Base-by-base conservation (phyloP, 1,140 invertebrate species). In the Tetramorium alpestre region DNA sequence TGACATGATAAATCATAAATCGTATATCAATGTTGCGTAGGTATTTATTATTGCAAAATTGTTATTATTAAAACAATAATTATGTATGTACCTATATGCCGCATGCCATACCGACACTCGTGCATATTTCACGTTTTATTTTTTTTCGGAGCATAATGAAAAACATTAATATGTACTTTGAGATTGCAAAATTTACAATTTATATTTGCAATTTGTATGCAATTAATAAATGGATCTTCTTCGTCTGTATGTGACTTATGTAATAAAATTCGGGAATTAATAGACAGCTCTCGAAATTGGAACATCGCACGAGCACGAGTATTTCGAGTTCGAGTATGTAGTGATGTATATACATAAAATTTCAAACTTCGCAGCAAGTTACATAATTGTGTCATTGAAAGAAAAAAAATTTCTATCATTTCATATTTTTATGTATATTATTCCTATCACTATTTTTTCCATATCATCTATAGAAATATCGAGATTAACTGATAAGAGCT, bases 251-350 rank as follows among this genome's bases (percentile, higher is more conserved):
- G n/a, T 16, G 47, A 75, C 13, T 84, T 76, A 76, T 44, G 25
- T 47, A 64, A 85, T 10, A 16, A 64, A 51, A 75, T 65, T 75
- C 18, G 11, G 22, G 47, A 65, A 88, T 81, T 89, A 87, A 70
- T 62, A 28, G 51, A 64, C 41, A 38, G 58, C 67, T 73, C 69
- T 73, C 69, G 44, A 44, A 89, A 89, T 88, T 89, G 80, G 82
- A 69, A 88, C 80, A 81, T 75, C 47, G 28, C 33, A 33, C 73
- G 54, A 49, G 41, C 56, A 16, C 13, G 28, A 72, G 73, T 89
- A 89, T 89, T 89, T 89, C 72, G 41, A 84, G 54, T 60, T 28
- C 51, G 5, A n/a, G 51, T n/a, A 44, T 13, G 38, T 33, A 76
- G 6, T 5, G 80, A 28, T 28, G 0, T 28, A 28, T 28, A 22